phyloP scores from a whole-genome alignment of 2,113 vertebrate genomes.

The Ursus arctos region DNA sequence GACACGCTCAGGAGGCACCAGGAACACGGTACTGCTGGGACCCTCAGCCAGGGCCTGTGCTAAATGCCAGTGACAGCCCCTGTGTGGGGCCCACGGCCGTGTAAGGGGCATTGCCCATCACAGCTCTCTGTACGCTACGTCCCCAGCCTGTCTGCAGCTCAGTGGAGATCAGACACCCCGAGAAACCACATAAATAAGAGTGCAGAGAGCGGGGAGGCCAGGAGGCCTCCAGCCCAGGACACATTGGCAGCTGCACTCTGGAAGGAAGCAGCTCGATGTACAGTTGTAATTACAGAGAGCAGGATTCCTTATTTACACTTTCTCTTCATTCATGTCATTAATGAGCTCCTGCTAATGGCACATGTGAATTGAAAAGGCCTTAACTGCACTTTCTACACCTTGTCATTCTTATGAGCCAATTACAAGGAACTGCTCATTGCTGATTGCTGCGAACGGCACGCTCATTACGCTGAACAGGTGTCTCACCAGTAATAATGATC shows the following conservation, averaged over 20 bases:
- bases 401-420: constrained; percentile 74
- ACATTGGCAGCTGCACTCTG: neutral
- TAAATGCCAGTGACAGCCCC: neutral
- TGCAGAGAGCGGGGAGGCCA: neutral
- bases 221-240: neutral
- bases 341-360: constrained; percentile 59
- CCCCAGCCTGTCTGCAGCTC: neutral
- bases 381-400: constrained; percentile 55
- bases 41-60: accelerated
- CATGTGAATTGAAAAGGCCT: constrained; percentile 48
- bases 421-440: constrained; percentile 47
- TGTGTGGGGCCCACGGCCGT: neutral
- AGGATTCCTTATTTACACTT: constrained; percentile 69
- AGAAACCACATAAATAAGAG: neutral
- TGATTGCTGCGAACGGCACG: neutral
- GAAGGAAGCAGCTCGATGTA: neutral
- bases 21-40: accelerated
- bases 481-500: constrained; percentile 54
- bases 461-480: constrained; percentile 51
- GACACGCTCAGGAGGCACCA: neutral
- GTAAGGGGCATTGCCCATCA: accelerated
- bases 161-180: neutral
- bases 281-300: constrained; percentile 60
- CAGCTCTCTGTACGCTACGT: neutral
- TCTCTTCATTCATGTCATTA: constrained; percentile 1